These are phyloP conservation scores for Eptesicus fuscus DNA, from an alignment of 2,113 vertebrate species.

Conservation along the genomic window DNA sequence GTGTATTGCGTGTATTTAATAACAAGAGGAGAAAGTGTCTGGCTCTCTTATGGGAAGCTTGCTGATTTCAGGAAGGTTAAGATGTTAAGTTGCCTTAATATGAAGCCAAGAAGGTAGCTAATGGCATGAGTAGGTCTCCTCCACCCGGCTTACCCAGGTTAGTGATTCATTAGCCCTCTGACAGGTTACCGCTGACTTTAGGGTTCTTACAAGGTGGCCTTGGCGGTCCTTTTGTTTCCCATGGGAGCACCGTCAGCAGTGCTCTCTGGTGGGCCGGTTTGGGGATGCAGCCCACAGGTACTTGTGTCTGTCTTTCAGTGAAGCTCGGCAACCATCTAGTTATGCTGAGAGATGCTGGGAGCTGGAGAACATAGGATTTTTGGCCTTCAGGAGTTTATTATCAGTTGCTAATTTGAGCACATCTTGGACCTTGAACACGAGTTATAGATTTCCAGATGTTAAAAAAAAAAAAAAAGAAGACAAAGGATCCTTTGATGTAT, in stretches of 20 bases:
- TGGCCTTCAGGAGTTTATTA: background rate
- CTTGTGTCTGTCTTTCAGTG: background rate
- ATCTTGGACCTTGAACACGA: background rate
- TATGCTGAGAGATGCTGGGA: background rate
- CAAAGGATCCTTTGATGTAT: background rate
- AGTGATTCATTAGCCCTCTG: background rate
- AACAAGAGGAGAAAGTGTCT: background rate
- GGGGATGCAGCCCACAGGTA: background rate
- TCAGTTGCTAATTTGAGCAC: background rate
- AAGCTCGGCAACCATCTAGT: background rate
- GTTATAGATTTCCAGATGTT: background rate
- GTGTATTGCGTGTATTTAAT: background rate
- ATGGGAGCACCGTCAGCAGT: accelerated
- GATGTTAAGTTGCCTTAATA: background rate
- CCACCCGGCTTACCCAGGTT: background rate
- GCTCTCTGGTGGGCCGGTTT: background rate
- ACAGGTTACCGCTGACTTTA: too few relatives aligned
- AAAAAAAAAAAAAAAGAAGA: too few relatives aligned
- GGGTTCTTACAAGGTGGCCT: background rate
- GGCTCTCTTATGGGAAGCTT: background rate
- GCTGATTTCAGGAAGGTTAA: background rate
- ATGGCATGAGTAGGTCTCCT: background rate
- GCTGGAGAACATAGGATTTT: background rate
- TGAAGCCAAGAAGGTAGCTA: background rate
- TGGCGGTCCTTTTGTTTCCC: background rate